Evolutionary conservation across 2,113 vertebrate species (phyloP).

Genomic region (Nannospalax galili): DNA sequence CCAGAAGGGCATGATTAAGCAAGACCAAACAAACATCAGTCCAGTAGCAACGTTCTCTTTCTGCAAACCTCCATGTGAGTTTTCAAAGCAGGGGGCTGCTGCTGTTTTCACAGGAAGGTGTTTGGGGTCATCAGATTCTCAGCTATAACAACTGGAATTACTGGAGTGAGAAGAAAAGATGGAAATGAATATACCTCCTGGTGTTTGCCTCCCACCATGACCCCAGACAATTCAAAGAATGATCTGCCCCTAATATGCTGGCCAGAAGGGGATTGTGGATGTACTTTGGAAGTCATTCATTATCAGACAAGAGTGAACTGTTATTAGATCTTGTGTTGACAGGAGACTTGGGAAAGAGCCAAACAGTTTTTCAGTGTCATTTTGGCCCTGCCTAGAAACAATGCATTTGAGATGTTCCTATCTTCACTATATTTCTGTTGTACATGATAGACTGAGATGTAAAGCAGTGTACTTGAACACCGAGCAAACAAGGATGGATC

Average conservation of each 20-base stretch:
- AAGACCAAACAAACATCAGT: neutral
- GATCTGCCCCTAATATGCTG: neutral
- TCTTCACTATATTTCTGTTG: neutral
- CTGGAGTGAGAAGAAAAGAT: slow-evolving; percentile 35
- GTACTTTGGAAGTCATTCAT: neutral
- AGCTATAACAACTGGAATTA: neutral
- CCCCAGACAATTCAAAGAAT: neutral
- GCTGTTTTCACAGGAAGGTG: neutral
- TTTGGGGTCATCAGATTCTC: neutral
- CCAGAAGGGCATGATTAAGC: neutral
- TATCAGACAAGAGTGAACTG: neutral
- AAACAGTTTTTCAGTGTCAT: neutral
- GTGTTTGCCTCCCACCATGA: neutral
- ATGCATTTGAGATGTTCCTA: neutral
- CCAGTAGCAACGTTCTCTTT: neutral
- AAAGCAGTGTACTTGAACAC: neutral
- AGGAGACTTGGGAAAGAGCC: neutral
- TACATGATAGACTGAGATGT: neutral
- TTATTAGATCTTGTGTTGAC: neutral
- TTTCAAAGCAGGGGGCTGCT: slow-evolving; percentile 17
- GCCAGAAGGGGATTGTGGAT: neutral
- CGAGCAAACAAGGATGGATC: neutral
- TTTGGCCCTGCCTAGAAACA: neutral
- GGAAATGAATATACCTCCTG: neutral
- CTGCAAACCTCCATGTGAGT: neutral